These are phyloP conservation scores for Urophycis tenuis DNA, from an alignment of 2,797 vertebrate genomes.

Conservation along the genomic window DNA sequence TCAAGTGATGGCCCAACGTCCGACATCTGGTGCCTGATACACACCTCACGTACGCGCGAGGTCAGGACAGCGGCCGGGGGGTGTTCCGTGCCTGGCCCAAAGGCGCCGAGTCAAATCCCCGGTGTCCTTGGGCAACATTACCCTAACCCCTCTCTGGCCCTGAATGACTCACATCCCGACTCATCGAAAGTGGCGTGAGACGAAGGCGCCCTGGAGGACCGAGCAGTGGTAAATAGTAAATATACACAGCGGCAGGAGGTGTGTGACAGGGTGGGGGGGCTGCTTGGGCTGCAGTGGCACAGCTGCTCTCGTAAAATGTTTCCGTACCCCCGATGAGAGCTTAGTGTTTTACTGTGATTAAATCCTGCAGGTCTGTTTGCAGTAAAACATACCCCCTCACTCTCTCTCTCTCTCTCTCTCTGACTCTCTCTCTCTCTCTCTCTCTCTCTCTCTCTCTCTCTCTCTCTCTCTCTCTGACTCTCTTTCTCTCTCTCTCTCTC, in stretches of 20 bases:
- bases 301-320: constrained; percentile 67
- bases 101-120: not conserved
- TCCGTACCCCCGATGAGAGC: constrained; percentile 67
- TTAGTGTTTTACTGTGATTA: constrained; percentile 71
- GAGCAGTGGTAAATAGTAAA: constrained; percentile 9
- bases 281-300: constrained; percentile 50
- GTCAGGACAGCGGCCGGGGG: not conserved
- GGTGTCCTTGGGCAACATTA: not conserved
- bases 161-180: not conserved
- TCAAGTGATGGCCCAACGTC: not conserved
- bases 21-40: not conserved
- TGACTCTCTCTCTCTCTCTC: constrained; percentile 8
- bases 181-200: not conserved
- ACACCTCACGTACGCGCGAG: not conserved
- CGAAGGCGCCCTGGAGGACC: not conserved
- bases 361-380: constrained; percentile 60
- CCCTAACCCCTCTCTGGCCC: no score
- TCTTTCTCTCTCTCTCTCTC: not conserved
- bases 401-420: constrained; percentile 25
- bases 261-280: constrained; percentile 44
- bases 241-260: constrained; percentile 20
- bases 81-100: not conserved
- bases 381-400: constrained; percentile 46
- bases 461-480: not conserved
- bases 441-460: constrained; percentile 32